Conservation (phyloP, 1,140 invertebrate species). For the Papilio aristodemus region DNA sequence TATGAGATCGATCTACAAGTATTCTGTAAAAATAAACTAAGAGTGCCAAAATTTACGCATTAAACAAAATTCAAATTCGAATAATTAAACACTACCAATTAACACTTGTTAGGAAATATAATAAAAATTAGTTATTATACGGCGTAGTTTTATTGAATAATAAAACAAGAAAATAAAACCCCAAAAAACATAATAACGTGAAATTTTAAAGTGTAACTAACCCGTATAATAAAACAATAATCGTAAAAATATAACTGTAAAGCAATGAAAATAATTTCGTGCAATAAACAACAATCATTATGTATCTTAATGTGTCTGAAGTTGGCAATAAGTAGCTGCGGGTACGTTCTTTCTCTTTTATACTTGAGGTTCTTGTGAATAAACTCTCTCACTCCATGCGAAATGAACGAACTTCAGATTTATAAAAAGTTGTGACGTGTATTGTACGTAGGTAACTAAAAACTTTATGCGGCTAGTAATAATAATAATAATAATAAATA, state of each 20-base stretch:
- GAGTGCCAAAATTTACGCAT: background rate
- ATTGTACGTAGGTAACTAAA: too few relatives aligned
- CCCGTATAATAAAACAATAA: constrained; percentile 18
- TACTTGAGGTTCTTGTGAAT: too few relatives aligned
- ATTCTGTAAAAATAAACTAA: background rate
- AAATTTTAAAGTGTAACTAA: background rate
- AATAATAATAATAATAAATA: too few relatives aligned
- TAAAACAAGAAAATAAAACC: background rate
- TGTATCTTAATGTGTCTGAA: background rate
- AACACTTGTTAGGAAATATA: too few relatives aligned
- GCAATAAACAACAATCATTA: background rate
- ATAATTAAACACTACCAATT: background rate
- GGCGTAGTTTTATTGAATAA: background rate
- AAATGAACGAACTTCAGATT: too few relatives aligned
- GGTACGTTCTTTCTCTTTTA: too few relatives aligned
- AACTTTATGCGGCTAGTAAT: too few relatives aligned
- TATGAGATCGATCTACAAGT: too few relatives aligned
- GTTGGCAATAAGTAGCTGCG: too few relatives aligned
- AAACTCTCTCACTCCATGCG: too few relatives aligned
- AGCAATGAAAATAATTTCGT: background rate
- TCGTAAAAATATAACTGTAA: constrained; percentile 18
- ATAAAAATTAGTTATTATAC: too few relatives aligned
- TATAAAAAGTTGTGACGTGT: too few relatives aligned
- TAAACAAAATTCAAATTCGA: background rate
- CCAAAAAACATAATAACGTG: background rate